A percentile compares a stretch with the other conserved stretches of the same genome.
Conservation (phyloP, 2,888 invertebrate species). For the Coelinius sp. region DNA sequence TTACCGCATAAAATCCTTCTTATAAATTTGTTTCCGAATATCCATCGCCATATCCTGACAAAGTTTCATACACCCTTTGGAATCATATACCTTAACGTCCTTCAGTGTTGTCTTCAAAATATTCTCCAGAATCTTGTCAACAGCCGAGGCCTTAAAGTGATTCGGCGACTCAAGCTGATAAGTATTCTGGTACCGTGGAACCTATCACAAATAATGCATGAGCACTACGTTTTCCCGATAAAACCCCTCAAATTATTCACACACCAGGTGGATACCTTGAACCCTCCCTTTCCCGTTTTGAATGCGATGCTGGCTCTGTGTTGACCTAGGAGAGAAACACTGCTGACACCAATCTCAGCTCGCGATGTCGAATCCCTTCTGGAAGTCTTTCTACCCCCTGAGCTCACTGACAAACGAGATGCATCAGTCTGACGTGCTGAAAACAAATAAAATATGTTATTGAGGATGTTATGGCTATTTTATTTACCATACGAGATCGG, state of each 20-base stretch:
- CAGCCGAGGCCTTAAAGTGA: constrained; percentile 48
- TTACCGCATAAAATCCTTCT: constrained; percentile 57
- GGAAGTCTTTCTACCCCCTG: constrained; percentile 7
- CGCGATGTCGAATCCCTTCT: constrained; percentile 28
- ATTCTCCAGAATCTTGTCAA: constrained; percentile 54
- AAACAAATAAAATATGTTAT: background rate
- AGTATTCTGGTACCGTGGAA: constrained; percentile 60
- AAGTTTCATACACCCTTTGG: constrained; percentile 46
- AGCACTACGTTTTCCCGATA: background rate
- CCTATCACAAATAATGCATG: constrained; percentile 43
- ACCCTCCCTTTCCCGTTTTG: constrained; percentile 47
- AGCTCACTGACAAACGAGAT: background rate
- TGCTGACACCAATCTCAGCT: constrained; percentile 29
- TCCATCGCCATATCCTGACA: constrained; percentile 54
- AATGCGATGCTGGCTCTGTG: constrained; percentile 44
- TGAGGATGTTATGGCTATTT: too few relatives aligned
- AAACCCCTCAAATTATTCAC: background rate
- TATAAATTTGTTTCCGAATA: constrained; percentile 53
- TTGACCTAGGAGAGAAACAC: constrained; percentile 39
- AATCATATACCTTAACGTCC: constrained; percentile 49
- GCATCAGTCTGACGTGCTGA: background rate
- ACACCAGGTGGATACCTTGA: constrained; percentile 31
- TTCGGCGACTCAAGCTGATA: constrained; percentile 54
- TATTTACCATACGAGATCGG: too few relatives aligned
- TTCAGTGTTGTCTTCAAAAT: constrained; percentile 51